Evolutionary conservation across 1,140 invertebrate species (phyloP).

Genomic region (Procambarus virginalis): DNA sequence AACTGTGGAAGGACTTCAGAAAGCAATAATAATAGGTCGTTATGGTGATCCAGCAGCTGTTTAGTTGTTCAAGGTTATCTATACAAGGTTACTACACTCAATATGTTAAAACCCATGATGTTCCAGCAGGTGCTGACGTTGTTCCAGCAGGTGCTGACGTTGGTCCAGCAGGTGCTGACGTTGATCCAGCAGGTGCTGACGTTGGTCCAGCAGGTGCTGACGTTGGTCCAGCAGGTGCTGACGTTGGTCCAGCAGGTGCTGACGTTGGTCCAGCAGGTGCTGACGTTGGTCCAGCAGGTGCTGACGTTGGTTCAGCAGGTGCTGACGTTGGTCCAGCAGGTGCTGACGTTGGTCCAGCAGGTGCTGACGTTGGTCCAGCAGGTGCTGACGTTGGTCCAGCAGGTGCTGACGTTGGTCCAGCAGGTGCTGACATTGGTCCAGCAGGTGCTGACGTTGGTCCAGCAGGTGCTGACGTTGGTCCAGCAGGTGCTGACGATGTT

Average conservation of each 20-base stretch:
- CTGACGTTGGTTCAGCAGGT: neutral
- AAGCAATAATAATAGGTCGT: neutral
- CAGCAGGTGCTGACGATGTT: too few relatives aligned
- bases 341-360: neutral
- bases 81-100: too few relatives aligned
- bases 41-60: too few relatives aligned
- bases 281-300: neutral
- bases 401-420: too few relatives aligned
- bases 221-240: neutral
- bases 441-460: too few relatives aligned
- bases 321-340: neutral
- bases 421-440: too few relatives aligned
- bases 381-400: too few relatives aligned
- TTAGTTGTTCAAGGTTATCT: too few relatives aligned
- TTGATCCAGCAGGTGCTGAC: neutral
- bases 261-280: neutral
- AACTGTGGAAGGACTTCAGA: neutral
- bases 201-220: neutral
- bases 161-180: neutral
- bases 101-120: too few relatives aligned
- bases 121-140: neutral
- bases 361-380: too few relatives aligned
- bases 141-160: neutral
- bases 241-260: neutral
- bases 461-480: too few relatives aligned